phyloP scores from a whole-genome alignment of 2,797 vertebrate genomes.

The Cynopterus sphinx region DNA sequence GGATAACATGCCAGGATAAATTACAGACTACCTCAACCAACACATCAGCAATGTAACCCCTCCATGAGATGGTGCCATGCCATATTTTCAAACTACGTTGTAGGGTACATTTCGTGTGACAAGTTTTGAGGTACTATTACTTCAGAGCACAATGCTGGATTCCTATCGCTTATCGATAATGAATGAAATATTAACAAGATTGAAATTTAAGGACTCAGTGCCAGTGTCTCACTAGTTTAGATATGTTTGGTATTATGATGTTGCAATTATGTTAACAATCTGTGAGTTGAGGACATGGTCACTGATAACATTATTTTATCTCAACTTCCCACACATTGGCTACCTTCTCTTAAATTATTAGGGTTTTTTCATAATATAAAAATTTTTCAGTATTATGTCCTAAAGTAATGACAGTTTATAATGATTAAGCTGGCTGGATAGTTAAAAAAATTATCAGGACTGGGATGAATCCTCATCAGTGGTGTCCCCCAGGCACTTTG shows the following conservation, averaged over 20 bases:
- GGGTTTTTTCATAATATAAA: not conserved
- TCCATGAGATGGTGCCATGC: no score
- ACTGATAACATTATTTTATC: not conserved
- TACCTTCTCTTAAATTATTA: not conserved
- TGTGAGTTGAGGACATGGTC: not conserved
- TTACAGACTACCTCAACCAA: not conserved
- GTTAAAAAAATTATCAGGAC: not conserved
- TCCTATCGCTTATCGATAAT: not conserved
- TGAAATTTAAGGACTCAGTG: not conserved
- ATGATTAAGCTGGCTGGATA: not conserved
- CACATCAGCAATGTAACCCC: not conserved
- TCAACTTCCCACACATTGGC: not conserved
- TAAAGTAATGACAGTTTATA: not conserved
- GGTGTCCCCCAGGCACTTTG: not conserved
- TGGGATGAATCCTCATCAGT: not conserved
- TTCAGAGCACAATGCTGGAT: not conserved
- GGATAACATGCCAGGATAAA: not conserved
- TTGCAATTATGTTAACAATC: not conserved
- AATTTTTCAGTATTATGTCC: not conserved
- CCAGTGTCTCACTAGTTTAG: not conserved
- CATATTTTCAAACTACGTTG: not conserved
- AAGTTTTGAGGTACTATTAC: not conserved
- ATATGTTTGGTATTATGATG: not conserved
- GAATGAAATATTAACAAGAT: not conserved
- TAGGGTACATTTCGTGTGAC: not conserved